These are phyloP conservation scores for Bradypodion pumilum DNA, from an alignment of 2,797 vertebrate genomes.

Conservation along the genomic window DNA sequence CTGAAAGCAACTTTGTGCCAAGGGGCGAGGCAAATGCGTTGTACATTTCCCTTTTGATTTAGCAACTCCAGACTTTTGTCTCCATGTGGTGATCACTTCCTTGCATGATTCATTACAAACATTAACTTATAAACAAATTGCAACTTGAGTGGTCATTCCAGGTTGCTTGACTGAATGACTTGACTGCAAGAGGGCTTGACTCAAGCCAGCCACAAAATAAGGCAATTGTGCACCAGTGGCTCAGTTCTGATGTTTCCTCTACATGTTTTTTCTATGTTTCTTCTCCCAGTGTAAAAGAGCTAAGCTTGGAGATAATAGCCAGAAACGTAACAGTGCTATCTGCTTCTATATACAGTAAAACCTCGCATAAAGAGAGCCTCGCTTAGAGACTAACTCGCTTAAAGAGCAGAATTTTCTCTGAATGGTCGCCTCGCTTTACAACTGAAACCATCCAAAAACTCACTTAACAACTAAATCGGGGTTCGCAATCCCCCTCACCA, in stretches of 20 bases:
- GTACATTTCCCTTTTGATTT: constrained; percentile 77
- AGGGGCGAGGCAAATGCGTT: constrained; percentile 72
- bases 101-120: constrained; percentile 77
- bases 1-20: constrained; percentile 69
- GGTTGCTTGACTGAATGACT: not conserved
- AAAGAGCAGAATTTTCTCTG: no score
- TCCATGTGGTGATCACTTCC: constrained; percentile 76
- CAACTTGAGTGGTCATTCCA: not conserved
- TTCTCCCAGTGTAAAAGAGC: not conserved
- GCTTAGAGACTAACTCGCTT: no score
- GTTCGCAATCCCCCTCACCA: no score
- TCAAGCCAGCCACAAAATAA: not conserved
- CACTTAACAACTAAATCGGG: no score
- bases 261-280: not conserved
- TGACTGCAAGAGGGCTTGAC: not conserved
- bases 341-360: no score
- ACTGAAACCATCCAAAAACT: no score
- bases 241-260: not conserved
- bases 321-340: no score
- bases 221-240: not conserved
- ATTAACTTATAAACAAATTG: constrained; percentile 75
- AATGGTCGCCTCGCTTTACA: no score
- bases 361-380: no score
- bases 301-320: no score
- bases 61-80: constrained; percentile 78